Conservation (phyloP, 2,113 vertebrate genomes). For the Aramus guarauna region DNA sequence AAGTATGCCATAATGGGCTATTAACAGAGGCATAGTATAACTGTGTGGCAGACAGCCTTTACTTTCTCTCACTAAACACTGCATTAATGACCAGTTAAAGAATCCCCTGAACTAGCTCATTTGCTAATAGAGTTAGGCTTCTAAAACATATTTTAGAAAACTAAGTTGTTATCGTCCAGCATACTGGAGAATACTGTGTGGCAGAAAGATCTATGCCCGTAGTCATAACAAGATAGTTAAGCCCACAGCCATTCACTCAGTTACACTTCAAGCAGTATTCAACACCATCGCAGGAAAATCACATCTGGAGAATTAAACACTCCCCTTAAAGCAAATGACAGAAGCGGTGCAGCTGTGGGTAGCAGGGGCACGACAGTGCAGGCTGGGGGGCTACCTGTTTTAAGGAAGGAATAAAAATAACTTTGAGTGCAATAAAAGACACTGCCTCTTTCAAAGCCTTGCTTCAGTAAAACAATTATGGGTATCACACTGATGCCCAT, state of each 20-base stretch:
- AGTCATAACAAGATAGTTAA: not conserved
- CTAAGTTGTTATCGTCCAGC: not conserved
- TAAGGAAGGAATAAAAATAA: not conserved
- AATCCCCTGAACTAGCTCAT: not conserved
- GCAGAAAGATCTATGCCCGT: not conserved
- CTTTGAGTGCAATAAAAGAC: not conserved
- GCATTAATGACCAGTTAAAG: slow-evolving; percentile 48
- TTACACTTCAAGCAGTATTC: not conserved
- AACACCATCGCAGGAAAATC: not conserved
- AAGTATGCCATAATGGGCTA: slow-evolving; percentile 6
- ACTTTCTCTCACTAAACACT: not conserved
- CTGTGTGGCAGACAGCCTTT: not conserved
- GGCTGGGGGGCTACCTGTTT: not conserved
- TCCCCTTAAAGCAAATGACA: not conserved
- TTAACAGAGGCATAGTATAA: not conserved
- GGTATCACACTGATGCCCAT: not conserved
- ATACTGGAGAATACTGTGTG: not conserved
- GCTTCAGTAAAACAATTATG: not conserved
- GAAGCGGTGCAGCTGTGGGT: rapidly evolving
- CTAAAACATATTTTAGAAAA: not conserved
- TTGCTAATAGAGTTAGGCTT: not conserved
- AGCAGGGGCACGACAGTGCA: not conserved
- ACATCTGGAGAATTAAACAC: not conserved
- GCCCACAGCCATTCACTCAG: not conserved
- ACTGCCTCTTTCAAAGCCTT: not conserved